These are phyloP conservation scores for Labeo rohita DNA, from an alignment of 2,113 vertebrate genomes.

Conservation along the genomic window DNA sequence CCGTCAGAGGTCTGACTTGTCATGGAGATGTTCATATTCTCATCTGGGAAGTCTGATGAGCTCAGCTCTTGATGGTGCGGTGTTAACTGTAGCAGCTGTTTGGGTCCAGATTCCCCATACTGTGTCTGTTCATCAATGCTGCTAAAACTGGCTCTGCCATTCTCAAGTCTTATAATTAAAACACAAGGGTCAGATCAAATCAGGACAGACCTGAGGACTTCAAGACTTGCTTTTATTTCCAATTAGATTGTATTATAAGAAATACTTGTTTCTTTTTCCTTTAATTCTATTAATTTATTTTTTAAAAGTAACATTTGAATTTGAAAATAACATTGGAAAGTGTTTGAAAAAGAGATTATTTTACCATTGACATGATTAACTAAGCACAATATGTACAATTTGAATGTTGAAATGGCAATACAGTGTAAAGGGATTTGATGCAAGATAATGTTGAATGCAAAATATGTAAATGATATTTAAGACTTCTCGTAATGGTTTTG, in stretches of 20 bases:
- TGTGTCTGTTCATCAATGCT: constrained; percentile 35
- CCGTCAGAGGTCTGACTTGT: background rate
- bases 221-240: background rate
- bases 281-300: constrained; percentile 67
- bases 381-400: constrained; percentile 69
- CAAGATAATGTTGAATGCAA: constrained; percentile 40
- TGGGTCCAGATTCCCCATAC: constrained; percentile 31
- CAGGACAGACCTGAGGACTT: constrained; percentile 31
- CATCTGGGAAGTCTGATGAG: constrained; percentile 10
- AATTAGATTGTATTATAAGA: constrained; percentile 52
- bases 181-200: constrained; percentile 4
- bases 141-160: constrained; percentile 35
- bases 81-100: constrained; percentile 14
- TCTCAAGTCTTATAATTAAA: constrained; percentile 10
- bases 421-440: constrained; percentile 55
- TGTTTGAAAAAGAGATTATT: constrained; percentile 57
- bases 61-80: background rate
- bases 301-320: constrained; percentile 56
- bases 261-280: constrained; percentile 37
- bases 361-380: constrained; percentile 53
- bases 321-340: constrained; percentile 61
- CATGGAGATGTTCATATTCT: background rate
- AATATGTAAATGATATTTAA: constrained; percentile 57
- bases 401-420: constrained; percentile 69
- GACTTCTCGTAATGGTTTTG: constrained; percentile 16